Conservation (phyloP, 2,888 invertebrate species). For the Lutraria lutraria region DNA sequence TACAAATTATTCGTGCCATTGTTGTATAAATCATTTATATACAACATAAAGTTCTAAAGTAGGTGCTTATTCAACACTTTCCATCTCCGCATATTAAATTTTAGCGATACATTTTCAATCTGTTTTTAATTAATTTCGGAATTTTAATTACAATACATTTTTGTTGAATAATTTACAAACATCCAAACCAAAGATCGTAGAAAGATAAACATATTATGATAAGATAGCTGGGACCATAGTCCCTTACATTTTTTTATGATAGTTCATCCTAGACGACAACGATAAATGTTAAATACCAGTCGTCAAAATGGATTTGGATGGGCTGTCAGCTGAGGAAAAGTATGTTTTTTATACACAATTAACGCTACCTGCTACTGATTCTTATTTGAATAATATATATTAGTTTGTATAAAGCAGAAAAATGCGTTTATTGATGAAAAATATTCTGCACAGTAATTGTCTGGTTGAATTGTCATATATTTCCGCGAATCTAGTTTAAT, state of each 20-base stretch:
- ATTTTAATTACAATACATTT: too few species aligned
- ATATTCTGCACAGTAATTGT: neutral
- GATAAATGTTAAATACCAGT: neutral
- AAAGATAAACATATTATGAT: neutral
- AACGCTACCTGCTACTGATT: neutral
- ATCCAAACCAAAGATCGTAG: too few species aligned
- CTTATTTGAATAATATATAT: neutral
- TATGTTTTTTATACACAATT: neutral
- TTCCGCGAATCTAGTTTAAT: neutral
- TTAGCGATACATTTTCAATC: too few species aligned
- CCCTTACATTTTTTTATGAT: too few species aligned
- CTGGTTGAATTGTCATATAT: neutral
- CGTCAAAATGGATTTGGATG: conserved; percentile 1
- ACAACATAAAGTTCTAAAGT: too few species aligned
- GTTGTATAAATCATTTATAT: too few species aligned
- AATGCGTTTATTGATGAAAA: neutral
- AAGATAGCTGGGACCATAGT: neutral
- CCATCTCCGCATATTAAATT: too few species aligned
- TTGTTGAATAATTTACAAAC: too few species aligned
- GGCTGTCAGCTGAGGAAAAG: neutral
- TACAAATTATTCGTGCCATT: too few species aligned
- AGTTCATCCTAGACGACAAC: neutral
- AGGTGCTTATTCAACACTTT: too few species aligned
- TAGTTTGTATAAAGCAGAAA: neutral
- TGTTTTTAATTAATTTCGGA: too few species aligned